Conservation (phyloP, 2,113 vertebrate genomes). For the Paramormyrops kingsleyae region DNA sequence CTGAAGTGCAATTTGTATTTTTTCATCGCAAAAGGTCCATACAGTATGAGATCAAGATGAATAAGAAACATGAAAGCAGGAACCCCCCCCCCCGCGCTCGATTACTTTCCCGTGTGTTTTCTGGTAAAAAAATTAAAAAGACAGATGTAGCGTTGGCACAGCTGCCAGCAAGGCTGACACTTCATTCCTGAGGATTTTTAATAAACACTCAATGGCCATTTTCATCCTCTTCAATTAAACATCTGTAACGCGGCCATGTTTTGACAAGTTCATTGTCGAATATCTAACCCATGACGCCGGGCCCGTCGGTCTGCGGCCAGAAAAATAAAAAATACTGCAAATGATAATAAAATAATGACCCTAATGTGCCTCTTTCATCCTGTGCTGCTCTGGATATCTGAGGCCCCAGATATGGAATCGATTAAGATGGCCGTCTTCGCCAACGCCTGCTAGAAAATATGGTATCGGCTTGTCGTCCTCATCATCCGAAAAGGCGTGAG, state of each 20-base stretch:
- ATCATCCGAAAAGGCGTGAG: neutral
- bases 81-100: neutral
- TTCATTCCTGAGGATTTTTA: slow-evolving; percentile 9
- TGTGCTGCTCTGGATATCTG: slow-evolving; percentile 2
- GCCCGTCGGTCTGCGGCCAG: neutral
- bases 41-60: slow-evolving; percentile 8
- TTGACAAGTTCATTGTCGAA: slow-evolving; percentile 8
- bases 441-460: slow-evolving; percentile 19
- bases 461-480: neutral
- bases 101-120: neutral
- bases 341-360: slow-evolving; percentile 18
- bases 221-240: slow-evolving; percentile 5
- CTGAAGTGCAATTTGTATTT: slow-evolving; percentile 9
- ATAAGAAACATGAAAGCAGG: slow-evolving; percentile 21
- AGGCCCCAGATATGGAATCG: slow-evolving; percentile 40
- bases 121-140: neutral
- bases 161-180: neutral
- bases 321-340: slow-evolving; percentile 30
- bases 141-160: neutral
- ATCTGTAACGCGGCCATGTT: neutral
- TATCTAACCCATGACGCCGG: slow-evolving; percentile 25
- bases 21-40: neutral
- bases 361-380: slow-evolving; percentile 24
- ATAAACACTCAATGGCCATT: slow-evolving; percentile 3
- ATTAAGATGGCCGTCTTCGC: slow-evolving; percentile 40